Evolutionary conservation across 2,797 vertebrate genomes (phyloP).

Genomic region (Fistularia commersonii): DNA sequence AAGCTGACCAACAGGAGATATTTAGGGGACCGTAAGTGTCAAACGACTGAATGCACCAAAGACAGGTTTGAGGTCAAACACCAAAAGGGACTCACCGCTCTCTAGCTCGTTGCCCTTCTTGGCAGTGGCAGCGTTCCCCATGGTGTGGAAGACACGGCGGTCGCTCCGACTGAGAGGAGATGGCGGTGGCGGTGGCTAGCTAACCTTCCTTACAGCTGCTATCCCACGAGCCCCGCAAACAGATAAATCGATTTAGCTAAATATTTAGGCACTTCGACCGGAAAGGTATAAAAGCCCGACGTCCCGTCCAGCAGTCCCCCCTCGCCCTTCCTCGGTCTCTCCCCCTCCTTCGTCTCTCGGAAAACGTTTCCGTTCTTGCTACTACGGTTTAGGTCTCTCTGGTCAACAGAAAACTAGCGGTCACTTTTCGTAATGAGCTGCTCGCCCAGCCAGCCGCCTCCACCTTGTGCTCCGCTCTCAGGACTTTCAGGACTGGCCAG

Average conservation of each 20-base stretch:
- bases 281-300: conserved; percentile 4
- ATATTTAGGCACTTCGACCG: conserved; percentile 5
- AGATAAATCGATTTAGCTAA: not conserved
- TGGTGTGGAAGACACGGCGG: conserved; percentile 76
- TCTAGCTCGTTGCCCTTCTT: conserved; percentile 97
- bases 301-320: conserved; percentile 35
- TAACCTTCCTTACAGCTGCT: conserved; percentile 51
- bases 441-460: conserved; percentile 25
- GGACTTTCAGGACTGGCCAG: conserved; percentile 29
- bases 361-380: conserved; percentile 26
- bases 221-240: conserved; percentile 32
- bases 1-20: conserved; percentile 10
- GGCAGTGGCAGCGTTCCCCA: conserved; percentile 95
- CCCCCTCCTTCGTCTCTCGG: conserved; percentile 22
- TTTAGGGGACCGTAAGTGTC: not conserved
- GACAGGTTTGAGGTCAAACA: not conserved
- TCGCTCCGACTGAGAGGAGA: conserved; percentile 63
- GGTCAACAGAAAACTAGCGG: conserved; percentile 66
- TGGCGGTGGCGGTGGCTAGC: conserved; percentile 64
- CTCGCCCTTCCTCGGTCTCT: conserved; percentile 19
- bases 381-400: conserved; percentile 27
- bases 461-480: conserved; percentile 8
- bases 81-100: conserved; percentile 83
- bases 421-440: conserved; percentile 38
- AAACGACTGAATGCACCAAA: not conserved